Evolutionary conservation across 2,888 invertebrate genomes (phyloP).

Genomic region (Latrodectus hesperus): DNA sequence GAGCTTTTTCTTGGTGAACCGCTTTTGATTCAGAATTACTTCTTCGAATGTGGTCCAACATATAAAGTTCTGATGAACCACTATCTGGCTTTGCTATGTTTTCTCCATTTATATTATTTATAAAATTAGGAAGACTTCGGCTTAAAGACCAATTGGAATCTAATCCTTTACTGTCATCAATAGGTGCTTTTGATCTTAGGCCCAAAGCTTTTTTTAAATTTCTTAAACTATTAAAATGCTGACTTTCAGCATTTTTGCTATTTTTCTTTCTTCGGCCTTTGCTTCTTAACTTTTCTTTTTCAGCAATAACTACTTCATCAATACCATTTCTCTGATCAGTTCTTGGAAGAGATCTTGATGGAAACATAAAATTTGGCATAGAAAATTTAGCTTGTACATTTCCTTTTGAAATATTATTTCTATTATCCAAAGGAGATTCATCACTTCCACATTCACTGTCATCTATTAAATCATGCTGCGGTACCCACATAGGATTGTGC

Average conservation of each 20-base stretch:
- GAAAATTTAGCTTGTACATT: conserved; percentile 54
- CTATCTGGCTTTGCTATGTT: conserved; percentile 10
- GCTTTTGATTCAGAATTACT: conserved; percentile 65
- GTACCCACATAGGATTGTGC: conserved; percentile 56
- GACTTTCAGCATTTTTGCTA: conserved; percentile 46
- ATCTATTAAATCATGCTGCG: conserved; percentile 66
- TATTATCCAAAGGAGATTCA: conserved; percentile 28
- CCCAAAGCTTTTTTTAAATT: conserved; percentile 77
- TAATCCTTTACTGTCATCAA: conserved; percentile 71
- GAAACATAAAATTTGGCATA: conserved; percentile 67
- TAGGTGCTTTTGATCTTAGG: conserved; percentile 26
- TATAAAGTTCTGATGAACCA: conserved; percentile 32
- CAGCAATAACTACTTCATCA: conserved; percentile 14
- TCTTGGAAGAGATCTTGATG: conserved; percentile 56
- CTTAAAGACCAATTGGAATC: conserved; percentile 88
- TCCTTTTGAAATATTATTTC: conserved; percentile 4
- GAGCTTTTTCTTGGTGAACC: conserved; percentile 20
- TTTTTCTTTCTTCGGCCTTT: conserved; percentile 55
- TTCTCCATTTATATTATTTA: conserved; percentile 79
- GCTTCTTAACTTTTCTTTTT: conserved; percentile 35
- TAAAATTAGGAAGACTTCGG: conserved; percentile 85
- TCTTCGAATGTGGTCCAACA: conserved; percentile 50
- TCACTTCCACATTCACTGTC: conserved; percentile 63
- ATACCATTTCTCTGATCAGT: conserved; percentile 32
- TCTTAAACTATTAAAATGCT: conserved; percentile 77